These are phyloP conservation scores for Sialia sialis DNA, from an alignment of 2,113 vertebrate genomes.

Conservation along the genomic window DNA sequence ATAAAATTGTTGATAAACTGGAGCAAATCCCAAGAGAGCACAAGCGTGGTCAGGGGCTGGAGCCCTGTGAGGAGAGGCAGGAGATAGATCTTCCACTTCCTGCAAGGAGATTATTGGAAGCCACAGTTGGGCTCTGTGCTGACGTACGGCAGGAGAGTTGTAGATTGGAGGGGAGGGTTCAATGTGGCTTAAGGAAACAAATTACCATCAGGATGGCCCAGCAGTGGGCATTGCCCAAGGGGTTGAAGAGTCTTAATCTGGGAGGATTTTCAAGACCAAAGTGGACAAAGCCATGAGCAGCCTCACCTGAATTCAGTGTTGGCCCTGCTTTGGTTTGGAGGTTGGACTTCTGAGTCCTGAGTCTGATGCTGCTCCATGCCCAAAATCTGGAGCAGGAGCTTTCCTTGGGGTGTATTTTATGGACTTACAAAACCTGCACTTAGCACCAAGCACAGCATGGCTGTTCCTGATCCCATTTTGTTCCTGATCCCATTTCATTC, in stretches of 20 bases:
- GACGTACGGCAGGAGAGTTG: background rate
- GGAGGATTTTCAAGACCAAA: background rate
- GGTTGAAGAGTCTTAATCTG: background rate
- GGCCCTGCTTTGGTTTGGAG: background rate
- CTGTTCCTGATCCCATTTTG: background rate
- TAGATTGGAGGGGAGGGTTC: background rate
- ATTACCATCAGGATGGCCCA: background rate
- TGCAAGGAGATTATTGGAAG: background rate
- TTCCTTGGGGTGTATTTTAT: background rate
- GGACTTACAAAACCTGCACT: background rate
- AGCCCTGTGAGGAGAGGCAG: background rate
- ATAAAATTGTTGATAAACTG: background rate
- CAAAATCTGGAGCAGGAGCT: background rate
- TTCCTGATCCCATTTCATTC: background rate
- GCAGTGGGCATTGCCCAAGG: background rate
- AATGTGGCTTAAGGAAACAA: background rate
- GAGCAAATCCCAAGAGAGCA: background rate
- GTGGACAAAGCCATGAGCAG: background rate
- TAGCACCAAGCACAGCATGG: background rate
- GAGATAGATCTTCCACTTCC: background rate
- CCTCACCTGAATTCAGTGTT: background rate
- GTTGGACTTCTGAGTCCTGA: background rate
- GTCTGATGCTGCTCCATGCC: background rate
- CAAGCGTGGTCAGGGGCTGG: background rate
- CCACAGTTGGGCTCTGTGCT: background rate